Base-by-base conservation (phyloP, 2,113 vertebrate species). In the Heterochromis multidens region DNA sequence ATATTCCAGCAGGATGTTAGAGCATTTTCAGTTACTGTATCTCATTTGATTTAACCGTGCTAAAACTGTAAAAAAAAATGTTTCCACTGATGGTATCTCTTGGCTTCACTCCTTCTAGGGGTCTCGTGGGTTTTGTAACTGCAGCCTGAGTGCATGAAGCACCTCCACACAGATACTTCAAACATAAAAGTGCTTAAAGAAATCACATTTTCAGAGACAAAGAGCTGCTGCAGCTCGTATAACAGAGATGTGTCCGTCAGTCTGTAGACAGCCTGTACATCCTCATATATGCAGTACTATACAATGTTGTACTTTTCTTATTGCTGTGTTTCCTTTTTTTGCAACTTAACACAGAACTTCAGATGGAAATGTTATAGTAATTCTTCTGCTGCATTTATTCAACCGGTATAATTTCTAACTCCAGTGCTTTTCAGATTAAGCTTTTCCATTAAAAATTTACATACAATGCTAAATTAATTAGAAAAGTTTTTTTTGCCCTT, bases 11-110 rank as follows among this genome's bases (percentile, higher is more conserved):
- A 82, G 77, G 59, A 80, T 78, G 43, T 80, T 5, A 14, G 12
- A 58, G 56, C 33, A 46, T 83, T 78, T 56, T 43, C 63, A 65
- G 37, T 27, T 58, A 13, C 54, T 62, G 70, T 5, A 67, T 84
- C 84, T 91, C 49, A 93, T 94, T 91, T 27, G 81, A 93, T 93
- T 89, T 84, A 62, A 29, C 31, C 2, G 35, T 25, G 65, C 17
- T 91, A 25, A 79, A 72, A 67, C 11, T 79, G 81, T 67, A 76
- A 90, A 88, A 72, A 52, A 5, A 70, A 70, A 43, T 85, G 61
- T 88, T 91, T 78, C 84, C 40, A 31, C 88, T 77, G 19, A 65
- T 54, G 76, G 5, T 13, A 2, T 89, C 23, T 82, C 23, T 31
- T 14, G 1, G 54, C 46, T 19, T 59, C 2, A 0, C 56, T 85